Conservation (phyloP, 2,888 invertebrate genomes). For the Netelia fuscicornis region DNA sequence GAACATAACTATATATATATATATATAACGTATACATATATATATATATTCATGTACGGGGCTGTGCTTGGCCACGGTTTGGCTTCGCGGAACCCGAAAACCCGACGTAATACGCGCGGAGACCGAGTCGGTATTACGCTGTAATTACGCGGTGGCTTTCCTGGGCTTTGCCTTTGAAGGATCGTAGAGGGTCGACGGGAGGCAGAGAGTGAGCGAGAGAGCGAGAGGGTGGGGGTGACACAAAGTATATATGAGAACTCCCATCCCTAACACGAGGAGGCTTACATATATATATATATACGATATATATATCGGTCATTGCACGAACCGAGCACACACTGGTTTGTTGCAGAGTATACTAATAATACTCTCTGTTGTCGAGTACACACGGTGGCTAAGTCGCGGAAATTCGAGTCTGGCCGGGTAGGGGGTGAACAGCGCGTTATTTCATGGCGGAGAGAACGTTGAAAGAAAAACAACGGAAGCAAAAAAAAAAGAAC, state of each 20-base stretch:
- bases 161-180: conserved; percentile 65
- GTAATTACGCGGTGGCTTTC: conserved; percentile 69
- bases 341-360: conserved; percentile 22
- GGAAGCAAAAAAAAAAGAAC: neutral
- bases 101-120: conserved; percentile 58
- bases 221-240: conserved; percentile 14
- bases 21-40: neutral
- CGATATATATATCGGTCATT: neutral
- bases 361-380: conserved; percentile 37
- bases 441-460: neutral
- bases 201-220: conserved; percentile 15
- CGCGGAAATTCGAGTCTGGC: conserved; percentile 8
- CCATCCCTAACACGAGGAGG: neutral
- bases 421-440: neutral
- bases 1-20: neutral
- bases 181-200: conserved; percentile 16
- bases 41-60: neutral
- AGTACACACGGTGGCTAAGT: conserved; percentile 4
- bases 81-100: conserved; percentile 65
- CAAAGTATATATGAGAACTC: conserved; percentile 33
- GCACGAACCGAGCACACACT: neutral
- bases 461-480: neutral
- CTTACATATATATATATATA: neutral
- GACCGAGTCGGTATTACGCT: conserved; percentile 62
- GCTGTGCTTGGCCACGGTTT: conserved; percentile 47